Evolutionary conservation across 2,888 invertebrate species (phyloP).

Genomic region (Zygogramma bicolorata): DNA sequence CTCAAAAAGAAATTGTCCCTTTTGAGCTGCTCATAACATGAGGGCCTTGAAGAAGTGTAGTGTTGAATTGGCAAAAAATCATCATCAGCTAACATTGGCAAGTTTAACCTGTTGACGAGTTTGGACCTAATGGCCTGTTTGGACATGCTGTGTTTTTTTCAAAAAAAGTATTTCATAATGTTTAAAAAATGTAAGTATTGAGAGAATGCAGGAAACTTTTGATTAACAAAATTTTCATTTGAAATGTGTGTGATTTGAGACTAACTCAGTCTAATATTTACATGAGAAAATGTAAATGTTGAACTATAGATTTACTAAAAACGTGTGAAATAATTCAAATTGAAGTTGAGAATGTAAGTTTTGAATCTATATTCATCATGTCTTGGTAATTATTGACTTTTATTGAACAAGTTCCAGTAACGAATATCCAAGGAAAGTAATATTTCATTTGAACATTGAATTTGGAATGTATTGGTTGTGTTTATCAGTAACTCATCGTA

Average conservation of each 20-base stretch:
- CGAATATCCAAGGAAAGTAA: background rate
- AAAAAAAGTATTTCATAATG: background rate
- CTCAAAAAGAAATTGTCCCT: no score
- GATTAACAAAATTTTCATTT: background rate
- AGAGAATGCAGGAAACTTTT: background rate
- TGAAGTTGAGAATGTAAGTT: conserved; percentile 1
- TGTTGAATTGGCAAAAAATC: background rate
- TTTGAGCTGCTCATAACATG: no score
- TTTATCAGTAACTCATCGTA: background rate
- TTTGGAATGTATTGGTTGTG: background rate
- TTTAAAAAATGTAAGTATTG: background rate
- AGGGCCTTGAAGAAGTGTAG: background rate
- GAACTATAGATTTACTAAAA: background rate
- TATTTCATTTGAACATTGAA: background rate
- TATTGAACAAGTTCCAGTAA: background rate
- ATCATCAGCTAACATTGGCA: background rate
- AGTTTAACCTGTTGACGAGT: background rate
- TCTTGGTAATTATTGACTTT: background rate
- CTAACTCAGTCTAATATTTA: conserved; percentile 5
- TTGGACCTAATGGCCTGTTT: background rate
- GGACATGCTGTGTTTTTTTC: background rate
- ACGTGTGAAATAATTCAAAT: background rate
- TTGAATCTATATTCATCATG: conserved; percentile 4
- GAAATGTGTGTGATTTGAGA: background rate
- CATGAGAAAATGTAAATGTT: conserved; percentile 9